These are phyloP conservation scores for Lepeophtheirus nordmannii DNA, from an alignment of 2,888 invertebrate genomes.

Conservation along the genomic window DNA sequence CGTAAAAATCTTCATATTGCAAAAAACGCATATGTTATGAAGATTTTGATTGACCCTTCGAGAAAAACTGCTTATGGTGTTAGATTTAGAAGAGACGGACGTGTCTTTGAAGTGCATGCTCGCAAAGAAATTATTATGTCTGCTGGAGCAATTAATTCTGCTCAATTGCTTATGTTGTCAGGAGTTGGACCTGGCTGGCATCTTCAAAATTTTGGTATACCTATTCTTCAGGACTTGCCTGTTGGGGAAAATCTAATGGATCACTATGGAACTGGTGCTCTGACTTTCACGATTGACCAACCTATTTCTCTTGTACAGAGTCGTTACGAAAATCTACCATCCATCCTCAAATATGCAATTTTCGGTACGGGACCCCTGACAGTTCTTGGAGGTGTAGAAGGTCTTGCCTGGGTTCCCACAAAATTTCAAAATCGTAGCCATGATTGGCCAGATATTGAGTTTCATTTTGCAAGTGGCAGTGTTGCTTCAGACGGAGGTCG, in stretches of 20 bases:
- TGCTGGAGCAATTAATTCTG: slow-evolving; percentile 79
- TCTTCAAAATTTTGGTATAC: slow-evolving; percentile 47
- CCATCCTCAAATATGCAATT: slow-evolving; percentile 65
- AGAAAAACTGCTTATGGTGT: slow-evolving; percentile 65
- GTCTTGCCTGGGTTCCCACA: slow-evolving; percentile 72
- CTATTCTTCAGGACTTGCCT: slow-evolving; percentile 58
- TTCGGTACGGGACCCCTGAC: slow-evolving; percentile 65
- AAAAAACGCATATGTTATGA: slow-evolving; percentile 61
- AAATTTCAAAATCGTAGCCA: slow-evolving; percentile 71
- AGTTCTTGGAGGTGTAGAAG: slow-evolving; percentile 73
- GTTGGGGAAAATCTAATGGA: slow-evolving; percentile 79
- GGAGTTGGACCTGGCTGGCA: slow-evolving; percentile 68
- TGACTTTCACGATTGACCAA: slow-evolving; percentile 63
- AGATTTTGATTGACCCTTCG: slow-evolving; percentile 52
- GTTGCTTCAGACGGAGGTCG: slow-evolving; percentile 69
- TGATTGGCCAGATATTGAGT: slow-evolving; percentile 82
- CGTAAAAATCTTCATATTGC: slow-evolving; percentile 69
- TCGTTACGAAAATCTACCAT: slow-evolving; percentile 58
- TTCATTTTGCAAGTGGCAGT: slow-evolving; percentile 69
- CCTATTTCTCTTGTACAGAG: slow-evolving; percentile 62
- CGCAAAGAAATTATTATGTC: slow-evolving; percentile 74
- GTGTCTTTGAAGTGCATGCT: slow-evolving; percentile 55
- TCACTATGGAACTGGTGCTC: slow-evolving; percentile 63
- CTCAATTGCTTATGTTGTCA: slow-evolving; percentile 81
- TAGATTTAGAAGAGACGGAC: slow-evolving; percentile 57